These are phyloP conservation scores for Syngnathus scovelli DNA, from an alignment of 2,113 vertebrate genomes.

Conservation along the genomic window DNA sequence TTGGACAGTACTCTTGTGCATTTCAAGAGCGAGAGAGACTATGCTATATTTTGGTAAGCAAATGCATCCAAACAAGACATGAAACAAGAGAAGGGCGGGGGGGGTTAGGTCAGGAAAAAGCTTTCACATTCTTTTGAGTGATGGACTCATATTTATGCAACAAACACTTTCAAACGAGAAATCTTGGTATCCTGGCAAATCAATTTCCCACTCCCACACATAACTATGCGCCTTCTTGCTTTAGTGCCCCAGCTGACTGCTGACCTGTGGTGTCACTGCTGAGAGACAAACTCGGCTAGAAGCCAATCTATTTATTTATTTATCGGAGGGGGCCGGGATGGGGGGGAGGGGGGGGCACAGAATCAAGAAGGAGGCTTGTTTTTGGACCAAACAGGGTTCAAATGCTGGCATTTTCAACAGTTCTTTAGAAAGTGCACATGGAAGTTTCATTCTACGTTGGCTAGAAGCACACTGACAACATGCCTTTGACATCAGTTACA, in stretches of 20 bases:
- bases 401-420: conserved; percentile 65
- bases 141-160: conserved; percentile 67
- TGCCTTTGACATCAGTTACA: conserved; percentile 61
- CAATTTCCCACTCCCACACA: conserved; percentile 64
- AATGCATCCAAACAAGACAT: conserved; percentile 48
- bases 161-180: conserved; percentile 58
- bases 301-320: conserved; percentile 54
- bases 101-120: conserved; percentile 40
- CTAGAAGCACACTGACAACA: conserved; percentile 64
- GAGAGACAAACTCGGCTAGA: conserved; percentile 50
- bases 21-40: conserved; percentile 34
- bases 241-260: conserved; percentile 44
- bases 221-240: conserved; percentile 27
- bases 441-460: conserved; percentile 60
- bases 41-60: conserved; percentile 54
- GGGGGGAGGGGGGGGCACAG: background rate
- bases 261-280: conserved; percentile 45
- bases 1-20: conserved; percentile 46
- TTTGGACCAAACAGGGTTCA: conserved; percentile 44
- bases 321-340: background rate
- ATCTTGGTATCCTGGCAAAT: conserved; percentile 49
- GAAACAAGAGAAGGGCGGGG: background rate
- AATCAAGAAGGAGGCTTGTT: conserved; percentile 10
- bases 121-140: conserved; percentile 67
- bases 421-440: conserved; percentile 67